A percentile compares a stretch with the other conserved stretches of the same genome.
These are phyloP conservation scores for Megatriorchis doriae DNA, from an alignment of 2,113 vertebrate species.

Conservation along the genomic window DNA sequence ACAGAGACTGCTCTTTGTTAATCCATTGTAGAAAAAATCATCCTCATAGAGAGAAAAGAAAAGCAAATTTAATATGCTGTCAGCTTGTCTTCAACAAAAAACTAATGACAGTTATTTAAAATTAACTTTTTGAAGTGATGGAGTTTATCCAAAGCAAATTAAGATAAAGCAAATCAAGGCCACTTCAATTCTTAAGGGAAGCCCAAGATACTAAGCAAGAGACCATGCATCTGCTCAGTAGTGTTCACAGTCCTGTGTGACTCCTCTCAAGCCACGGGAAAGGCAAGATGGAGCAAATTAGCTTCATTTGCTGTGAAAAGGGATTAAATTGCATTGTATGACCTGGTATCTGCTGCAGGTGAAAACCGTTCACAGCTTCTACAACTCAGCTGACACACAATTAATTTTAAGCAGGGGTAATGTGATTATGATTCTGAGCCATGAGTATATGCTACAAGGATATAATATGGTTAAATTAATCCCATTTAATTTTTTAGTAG, in stretches of 20 bases:
- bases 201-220: neutral
- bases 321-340: neutral
- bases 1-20: neutral
- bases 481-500: neutral
- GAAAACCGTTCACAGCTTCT: neutral
- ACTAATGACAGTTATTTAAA: neutral
- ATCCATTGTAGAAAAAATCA: neutral
- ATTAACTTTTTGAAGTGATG: neutral
- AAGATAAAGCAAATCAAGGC: neutral
- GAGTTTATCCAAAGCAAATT: slow-evolving; percentile 10
- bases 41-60: neutral
- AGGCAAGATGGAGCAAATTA: neutral
- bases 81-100: neutral
- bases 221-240: neutral
- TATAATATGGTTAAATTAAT: neutral
- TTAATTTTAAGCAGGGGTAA: neutral
- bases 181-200: neutral
- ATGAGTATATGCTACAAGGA: neutral
- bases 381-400: neutral
- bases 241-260: neutral
- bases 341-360: neutral
- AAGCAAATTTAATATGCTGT: neutral
- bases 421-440: neutral
- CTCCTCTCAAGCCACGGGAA: neutral
- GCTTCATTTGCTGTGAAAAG: neutral